Base-by-base conservation (phyloP, 2,797 vertebrate species). In the Poeciliopsis infans region DNA sequence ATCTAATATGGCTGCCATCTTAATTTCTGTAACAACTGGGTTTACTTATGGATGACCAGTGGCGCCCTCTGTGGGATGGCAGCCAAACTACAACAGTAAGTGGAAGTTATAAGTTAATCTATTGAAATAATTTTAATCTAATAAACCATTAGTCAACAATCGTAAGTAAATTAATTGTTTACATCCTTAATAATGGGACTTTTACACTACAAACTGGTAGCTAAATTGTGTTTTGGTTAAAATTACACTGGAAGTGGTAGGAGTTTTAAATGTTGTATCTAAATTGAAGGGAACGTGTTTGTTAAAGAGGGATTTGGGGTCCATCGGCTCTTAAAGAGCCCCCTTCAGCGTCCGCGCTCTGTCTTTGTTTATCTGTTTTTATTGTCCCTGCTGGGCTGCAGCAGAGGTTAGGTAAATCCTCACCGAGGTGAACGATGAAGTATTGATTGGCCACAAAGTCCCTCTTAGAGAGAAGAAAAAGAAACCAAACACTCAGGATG, bases 281-380 rank as follows among this genome's bases (percentile, higher is more conserved):
- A 31, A 61, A 33, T 6, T 7, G 20, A 61, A 61, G 23, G 4
- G 6, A 25, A 18, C 0, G 10, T 33, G 43, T 45, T 39, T 45
- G 53, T n/a, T 36, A 64, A 64, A 64, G 59, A 39, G 23, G 51
- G 5, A 47, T 78, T 74, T 69, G 39, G 64, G 53, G 36, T 12
- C 12, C 75, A 61, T 79, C 73, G 82, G 79, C 71, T 41, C 64
- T 70, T 81, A 82, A 68, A 85, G 85, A 83, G 83, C 78, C 79
- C n/a, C 80, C 57, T 59, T 59, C 33, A 36, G 59, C 7, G 2
- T 31, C 85, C 72, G 77, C 70, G 68, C 55, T 75, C 71, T 41
- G 2, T 55, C 16, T 25, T 45, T 91, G 85, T 91, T 92, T 88
- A 89, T 86, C 72, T 83, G 81, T 71, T 86, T 83, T 89, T 85